Percentiles rank a stretch among this genome's conserved stretches.
Evolutionary conservation across 2,888 invertebrate species (phyloP).

Genomic region (Belgica antarctica): DNA sequence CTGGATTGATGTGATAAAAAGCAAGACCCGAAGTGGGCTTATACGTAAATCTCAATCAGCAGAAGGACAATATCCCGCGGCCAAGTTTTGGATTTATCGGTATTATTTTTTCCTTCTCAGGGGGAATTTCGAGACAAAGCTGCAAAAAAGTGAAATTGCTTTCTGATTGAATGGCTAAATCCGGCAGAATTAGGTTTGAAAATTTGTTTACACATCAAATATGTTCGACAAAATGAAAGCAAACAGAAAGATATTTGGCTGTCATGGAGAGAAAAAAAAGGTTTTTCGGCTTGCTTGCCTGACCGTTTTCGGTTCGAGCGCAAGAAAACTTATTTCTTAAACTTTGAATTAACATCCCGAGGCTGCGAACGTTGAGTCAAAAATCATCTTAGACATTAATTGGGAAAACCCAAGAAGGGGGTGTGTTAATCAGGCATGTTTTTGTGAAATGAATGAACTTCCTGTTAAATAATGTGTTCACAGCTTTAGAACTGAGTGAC

Average conservation of each 20-base stretch:
- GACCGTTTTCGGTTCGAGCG: neutral
- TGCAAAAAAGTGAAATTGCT: constrained; percentile 11
- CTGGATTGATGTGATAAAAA: constrained; percentile 32
- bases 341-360: neutral
- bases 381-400: constrained; percentile 18
- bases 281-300: neutral
- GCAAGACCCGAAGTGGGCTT: neutral
- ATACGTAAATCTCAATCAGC: constrained; percentile 38
- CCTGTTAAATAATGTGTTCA: too few relatives aligned
- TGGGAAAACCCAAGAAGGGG: too few relatives aligned
- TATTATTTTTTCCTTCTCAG: constrained; percentile 36
- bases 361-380: neutral
- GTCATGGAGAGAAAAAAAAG: neutral
- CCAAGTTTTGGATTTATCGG: constrained; percentile 37
- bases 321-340: neutral
- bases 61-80: constrained; percentile 37
- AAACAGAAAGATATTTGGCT: constrained; percentile 12
- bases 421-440: too few relatives aligned
- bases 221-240: constrained; percentile 22
- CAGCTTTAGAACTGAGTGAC: too few relatives aligned
- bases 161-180: constrained; percentile 29
- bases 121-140: neutral
- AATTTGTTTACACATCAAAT: constrained; percentile 27
- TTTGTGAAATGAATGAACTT: too few relatives aligned
- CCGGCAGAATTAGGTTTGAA: constrained; percentile 8